These are phyloP conservation scores for Serripes groenlandicus DNA, from an alignment of 2,888 invertebrate species.

Conservation along the genomic window DNA sequence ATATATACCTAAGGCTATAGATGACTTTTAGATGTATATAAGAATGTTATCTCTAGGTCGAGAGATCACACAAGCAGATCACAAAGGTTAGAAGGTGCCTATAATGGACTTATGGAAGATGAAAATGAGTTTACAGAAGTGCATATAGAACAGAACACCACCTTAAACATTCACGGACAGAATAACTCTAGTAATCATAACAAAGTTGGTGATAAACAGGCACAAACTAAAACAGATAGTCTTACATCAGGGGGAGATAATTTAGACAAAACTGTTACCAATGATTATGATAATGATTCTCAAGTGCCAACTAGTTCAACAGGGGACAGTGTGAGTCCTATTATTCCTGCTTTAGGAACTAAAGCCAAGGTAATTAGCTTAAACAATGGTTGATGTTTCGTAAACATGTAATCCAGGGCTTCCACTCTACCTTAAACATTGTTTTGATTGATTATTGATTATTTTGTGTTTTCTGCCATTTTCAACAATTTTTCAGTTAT, in stretches of 20 bases:
- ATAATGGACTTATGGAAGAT: constrained; percentile 71
- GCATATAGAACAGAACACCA: constrained; percentile 63
- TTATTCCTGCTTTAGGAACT: constrained; percentile 66
- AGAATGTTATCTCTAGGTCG: constrained; percentile 5
- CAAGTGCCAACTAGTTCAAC: constrained; percentile 54
- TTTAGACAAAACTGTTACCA: constrained; percentile 36
- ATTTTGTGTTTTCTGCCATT: too few species aligned
- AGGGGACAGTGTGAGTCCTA: constrained; percentile 64
- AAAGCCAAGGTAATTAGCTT: constrained; percentile 56
- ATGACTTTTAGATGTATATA: too few species aligned
- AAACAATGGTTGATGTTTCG: too few species aligned
- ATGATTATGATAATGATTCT: constrained; percentile 26
- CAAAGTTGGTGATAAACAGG: background rate
- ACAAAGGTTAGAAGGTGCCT: constrained; percentile 61
- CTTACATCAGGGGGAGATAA: background rate
- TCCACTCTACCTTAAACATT: background rate
- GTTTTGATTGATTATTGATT: too few species aligned
- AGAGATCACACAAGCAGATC: constrained; percentile 32
- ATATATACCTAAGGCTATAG: too few species aligned
- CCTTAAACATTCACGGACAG: constrained; percentile 1
- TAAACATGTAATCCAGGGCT: too few species aligned
- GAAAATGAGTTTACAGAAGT: constrained; percentile 71
- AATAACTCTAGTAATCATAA: background rate
- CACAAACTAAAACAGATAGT: background rate
- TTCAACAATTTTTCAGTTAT: too few species aligned